phyloP scores from a whole-genome alignment of 2,797 vertebrate genomes.

The Pempheris klunzingeri region DNA sequence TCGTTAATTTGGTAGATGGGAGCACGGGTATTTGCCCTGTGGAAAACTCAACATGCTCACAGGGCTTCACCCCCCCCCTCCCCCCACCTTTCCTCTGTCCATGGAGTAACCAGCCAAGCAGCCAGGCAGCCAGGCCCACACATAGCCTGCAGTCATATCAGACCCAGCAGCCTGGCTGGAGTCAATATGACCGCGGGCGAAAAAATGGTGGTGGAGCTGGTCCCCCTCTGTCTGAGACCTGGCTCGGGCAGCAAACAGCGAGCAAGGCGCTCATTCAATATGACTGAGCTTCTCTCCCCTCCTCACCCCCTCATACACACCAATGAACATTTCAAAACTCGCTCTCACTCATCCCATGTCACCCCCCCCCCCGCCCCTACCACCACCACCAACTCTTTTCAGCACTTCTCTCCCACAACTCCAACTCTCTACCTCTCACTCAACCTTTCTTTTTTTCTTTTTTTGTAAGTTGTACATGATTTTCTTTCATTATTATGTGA shows the following conservation, averaged over 20 bases:
- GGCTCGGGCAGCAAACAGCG: conserved; percentile 55
- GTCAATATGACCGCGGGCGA: conserved; percentile 85
- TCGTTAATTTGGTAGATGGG: conserved; percentile 84
- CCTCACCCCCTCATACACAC: conserved; percentile 16
- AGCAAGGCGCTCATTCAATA: conserved; percentile 63
- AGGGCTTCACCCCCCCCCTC: conserved; percentile 44
- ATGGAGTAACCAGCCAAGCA: conserved; percentile 63
- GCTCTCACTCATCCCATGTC: conserved; percentile 36
- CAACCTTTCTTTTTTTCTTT: conserved; percentile 40
- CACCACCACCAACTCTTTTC: conserved; percentile 8
- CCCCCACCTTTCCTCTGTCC: conserved; percentile 22
- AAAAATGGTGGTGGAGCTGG: conserved; percentile 72
- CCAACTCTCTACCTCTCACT: conserved; percentile 35
- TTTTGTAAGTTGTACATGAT: conserved; percentile 46
- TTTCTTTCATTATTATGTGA: conserved; percentile 46
- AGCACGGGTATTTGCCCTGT: conserved; percentile 82
- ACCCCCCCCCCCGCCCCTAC: not conserved
- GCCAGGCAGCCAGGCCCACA: conserved; percentile 74
- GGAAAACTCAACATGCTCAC: conserved; percentile 80
- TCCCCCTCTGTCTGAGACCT: conserved; percentile 67
- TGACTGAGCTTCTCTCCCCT: conserved; percentile 28
- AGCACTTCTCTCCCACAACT: conserved; percentile 34
- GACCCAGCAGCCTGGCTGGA: conserved; percentile 83
- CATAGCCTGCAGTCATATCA: conserved; percentile 87
- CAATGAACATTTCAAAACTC: conserved; percentile 53